Base-by-base conservation (phyloP, 2,113 vertebrate species). In the Siniperca chuatsi region DNA sequence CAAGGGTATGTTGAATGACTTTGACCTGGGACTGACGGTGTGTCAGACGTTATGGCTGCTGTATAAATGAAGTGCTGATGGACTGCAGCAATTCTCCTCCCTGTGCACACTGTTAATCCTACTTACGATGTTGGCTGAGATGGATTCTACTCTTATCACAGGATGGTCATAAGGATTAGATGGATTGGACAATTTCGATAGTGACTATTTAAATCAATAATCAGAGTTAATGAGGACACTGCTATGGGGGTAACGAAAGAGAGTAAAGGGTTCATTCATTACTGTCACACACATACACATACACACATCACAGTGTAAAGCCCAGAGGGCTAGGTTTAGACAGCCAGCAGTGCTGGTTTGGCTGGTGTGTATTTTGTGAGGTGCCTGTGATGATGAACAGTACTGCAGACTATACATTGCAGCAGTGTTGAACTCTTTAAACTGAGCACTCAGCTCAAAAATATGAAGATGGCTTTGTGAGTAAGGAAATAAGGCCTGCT, bases 351-450 rank as follows among this genome's bases (percentile, higher is more conserved):
- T 8, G 79, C 75, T 76, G 77, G 23, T 72, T 48, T 80, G 81
- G 77, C 87, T 55, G 48, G 29, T 54, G 90, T 92, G 84, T 82
- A 74, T 80, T 94, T 92, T 92, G 92, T 29, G 90, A 93, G 92
- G 94, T 94, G 94, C 48, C 76, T 88, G 83, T 95, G 93, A 95
- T 79, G 92, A 84, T 78, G 88, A 91, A 78, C 94, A 95, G 93
- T 8, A 15, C 75, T 88, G 85, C 79, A 86, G 83, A 87, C 68
- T 37, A 76, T 85, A 88, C 76, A 80, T 33, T 57, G 72, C 25
- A 67, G 60, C 81, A 48, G 62, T 13, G 42, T 55, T 79, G 73
- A 69, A 84, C 52, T 82, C 81, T 89, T 81, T 81, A 62, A 78
- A 90, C 54, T 18, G 70, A 85, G 72, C 75, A 61, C 82, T 81